Evolutionary conservation across 2,797 vertebrate genomes (phyloP).

Genomic region (Bovichtus diacanthus): DNA sequence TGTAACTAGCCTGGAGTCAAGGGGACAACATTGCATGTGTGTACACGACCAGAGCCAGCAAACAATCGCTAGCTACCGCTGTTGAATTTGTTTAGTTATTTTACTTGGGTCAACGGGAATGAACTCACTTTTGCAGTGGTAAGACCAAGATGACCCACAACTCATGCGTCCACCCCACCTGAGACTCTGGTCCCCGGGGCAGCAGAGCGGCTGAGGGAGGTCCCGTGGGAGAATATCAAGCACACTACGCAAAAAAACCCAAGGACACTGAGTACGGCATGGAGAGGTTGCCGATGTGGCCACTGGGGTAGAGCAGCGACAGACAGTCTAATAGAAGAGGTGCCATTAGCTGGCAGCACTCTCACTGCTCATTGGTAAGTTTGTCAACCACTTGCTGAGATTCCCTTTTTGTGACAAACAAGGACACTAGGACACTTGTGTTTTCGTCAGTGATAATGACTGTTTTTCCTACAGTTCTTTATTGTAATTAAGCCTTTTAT

Average conservation of each 20-base stretch:
- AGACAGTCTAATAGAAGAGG: constrained; percentile 28
- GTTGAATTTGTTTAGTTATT: not conserved
- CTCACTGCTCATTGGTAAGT: constrained; percentile 32
- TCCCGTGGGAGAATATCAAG: constrained; percentile 51
- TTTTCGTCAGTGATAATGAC: constrained; percentile 18
- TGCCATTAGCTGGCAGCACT: constrained; percentile 24
- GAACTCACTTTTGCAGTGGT: constrained; percentile 43
- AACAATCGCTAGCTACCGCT: not conserved
- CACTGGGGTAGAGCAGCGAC: constrained; percentile 21
- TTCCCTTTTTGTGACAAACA: constrained; percentile 29
- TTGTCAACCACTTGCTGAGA: constrained; percentile 28
- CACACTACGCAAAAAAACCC: constrained; percentile 40
- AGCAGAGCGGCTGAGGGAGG: constrained; percentile 37
- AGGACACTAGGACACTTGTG: constrained; percentile 19
- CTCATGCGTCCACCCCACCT: too few species aligned
- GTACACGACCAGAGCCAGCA: not conserved
- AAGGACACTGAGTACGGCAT: constrained; percentile 43
- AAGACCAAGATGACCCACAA: constrained; percentile 50
- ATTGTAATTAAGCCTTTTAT: constrained; percentile 2
- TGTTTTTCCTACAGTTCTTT: constrained; percentile 4
- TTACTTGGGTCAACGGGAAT: constrained; percentile 38
- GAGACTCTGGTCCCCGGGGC: constrained; percentile 41
- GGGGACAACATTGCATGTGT: too few species aligned
- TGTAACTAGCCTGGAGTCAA: not conserved
- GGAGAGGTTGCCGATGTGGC: constrained; percentile 50